These are phyloP conservation scores for Pollimyrus isidori DNA, from an alignment of 2,113 vertebrate genomes.

Conservation along the genomic window DNA sequence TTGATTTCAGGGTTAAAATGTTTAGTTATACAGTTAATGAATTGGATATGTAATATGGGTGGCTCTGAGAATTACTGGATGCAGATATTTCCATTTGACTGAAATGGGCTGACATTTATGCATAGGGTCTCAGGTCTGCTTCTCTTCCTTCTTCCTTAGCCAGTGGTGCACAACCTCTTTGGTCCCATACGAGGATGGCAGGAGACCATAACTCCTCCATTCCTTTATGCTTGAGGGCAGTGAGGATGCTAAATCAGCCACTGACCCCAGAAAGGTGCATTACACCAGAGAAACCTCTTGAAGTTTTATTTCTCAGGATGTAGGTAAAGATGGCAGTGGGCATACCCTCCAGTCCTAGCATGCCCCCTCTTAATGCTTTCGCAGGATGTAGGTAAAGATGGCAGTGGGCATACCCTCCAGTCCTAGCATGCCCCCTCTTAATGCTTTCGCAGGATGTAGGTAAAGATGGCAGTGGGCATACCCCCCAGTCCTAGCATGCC, in stretches of 20 bases:
- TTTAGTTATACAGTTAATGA: background rate
- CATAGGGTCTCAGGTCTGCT: background rate
- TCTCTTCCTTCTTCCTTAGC: background rate
- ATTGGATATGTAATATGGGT: background rate
- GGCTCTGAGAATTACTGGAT: background rate
- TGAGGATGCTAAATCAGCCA: background rate
- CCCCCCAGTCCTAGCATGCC: no score
- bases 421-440: no score
- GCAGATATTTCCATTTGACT: background rate
- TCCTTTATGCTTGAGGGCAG: background rate
- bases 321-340: background rate
- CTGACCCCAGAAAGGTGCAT: background rate
- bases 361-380: background rate
- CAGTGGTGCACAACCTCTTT: background rate
- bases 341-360: background rate
- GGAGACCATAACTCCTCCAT: background rate
- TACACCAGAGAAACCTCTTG: background rate
- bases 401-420: no score
- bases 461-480: no score
- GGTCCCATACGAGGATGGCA: background rate
- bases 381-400: no score
- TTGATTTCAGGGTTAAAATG: background rate
- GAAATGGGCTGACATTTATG: background rate
- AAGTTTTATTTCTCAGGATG: background rate
- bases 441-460: no score